Percentiles rank a stretch among this genome's conserved stretches.
phyloP scores from a whole-genome alignment of 2,113 vertebrate genomes.

The Podocnemis expansa region DNA sequence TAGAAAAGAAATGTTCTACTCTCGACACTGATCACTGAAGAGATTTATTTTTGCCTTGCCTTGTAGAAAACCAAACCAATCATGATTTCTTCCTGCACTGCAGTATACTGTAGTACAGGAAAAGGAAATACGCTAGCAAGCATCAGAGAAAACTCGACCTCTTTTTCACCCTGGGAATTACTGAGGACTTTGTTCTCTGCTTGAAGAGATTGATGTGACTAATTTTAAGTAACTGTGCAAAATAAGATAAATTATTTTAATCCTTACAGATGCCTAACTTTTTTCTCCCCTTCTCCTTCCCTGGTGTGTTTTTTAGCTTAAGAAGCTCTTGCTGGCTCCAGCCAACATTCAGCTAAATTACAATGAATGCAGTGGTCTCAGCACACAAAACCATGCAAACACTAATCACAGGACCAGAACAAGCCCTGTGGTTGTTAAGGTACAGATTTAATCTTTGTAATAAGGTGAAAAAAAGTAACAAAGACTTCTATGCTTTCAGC shows the following conservation, averaged over 20 bases:
- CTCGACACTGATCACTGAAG: neutral
- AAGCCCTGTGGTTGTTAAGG: slow-evolving; percentile 96
- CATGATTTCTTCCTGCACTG: neutral
- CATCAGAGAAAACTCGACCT: slow-evolving; percentile 3
- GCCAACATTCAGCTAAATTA: slow-evolving; percentile 99
- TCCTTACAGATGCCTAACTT: slow-evolving; percentile 56
- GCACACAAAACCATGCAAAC: slow-evolving; percentile 95
- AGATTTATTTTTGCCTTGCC: neutral
- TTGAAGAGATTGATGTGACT: slow-evolving; percentile 25
- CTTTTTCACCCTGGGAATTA: slow-evolving; percentile 10
- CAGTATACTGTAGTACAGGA: slow-evolving; percentile 3
- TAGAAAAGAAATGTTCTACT: slow-evolving; percentile 24
- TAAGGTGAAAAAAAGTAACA: neutral
- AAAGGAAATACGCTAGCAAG: slow-evolving; percentile 15
- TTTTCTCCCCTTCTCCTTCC: slow-evolving; percentile 56
- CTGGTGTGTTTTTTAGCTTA: slow-evolving; percentile 87
- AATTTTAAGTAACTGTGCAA: slow-evolving; percentile 47
- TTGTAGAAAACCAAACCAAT: slow-evolving; percentile 27
- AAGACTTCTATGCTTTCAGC: slow-evolving; percentile 10
- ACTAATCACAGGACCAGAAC: slow-evolving; percentile 95
- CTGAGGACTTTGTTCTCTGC: slow-evolving; percentile 6
- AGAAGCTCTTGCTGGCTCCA: slow-evolving; percentile 98
- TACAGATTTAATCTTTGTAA: slow-evolving; percentile 78
- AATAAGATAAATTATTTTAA: slow-evolving; percentile 22
- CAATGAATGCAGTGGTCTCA: slow-evolving; percentile 98